Evolutionary conservation across 2,888 invertebrate species (phyloP).

Genomic region (Chironomus riparius): DNA sequence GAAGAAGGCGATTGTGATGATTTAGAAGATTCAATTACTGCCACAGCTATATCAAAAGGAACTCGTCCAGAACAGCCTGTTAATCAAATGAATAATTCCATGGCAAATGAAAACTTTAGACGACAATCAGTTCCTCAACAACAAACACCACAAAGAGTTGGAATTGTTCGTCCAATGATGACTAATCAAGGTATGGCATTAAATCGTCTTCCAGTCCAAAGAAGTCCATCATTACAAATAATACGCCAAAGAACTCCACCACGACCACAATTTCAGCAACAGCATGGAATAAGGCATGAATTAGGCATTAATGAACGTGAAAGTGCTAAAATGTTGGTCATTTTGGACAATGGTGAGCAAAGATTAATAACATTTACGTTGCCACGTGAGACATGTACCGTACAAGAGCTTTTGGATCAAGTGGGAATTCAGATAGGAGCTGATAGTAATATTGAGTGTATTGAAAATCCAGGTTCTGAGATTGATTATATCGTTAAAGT

Average conservation of each 20-base stretch:
- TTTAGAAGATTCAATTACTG: constrained; percentile 48
- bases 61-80: constrained; percentile 22
- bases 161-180: constrained; percentile 16
- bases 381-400: constrained; percentile 72
- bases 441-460: constrained; percentile 64
- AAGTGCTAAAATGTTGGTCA: constrained; percentile 71
- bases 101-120: not conserved
- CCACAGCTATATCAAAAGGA: constrained; percentile 42
- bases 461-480: constrained; percentile 61
- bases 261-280: constrained; percentile 15
- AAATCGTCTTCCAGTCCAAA: not conserved
- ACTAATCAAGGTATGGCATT: not conserved
- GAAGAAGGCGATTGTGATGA: constrained; percentile 45
- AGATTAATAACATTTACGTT: constrained; percentile 72
- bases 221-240: constrained; percentile 27
- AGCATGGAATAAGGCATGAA: constrained; percentile 1
- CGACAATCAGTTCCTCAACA: not conserved
- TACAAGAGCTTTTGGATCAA: constrained; percentile 73
- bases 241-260: constrained; percentile 31
- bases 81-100: not conserved
- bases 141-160: not conserved
- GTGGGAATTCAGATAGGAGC: constrained; percentile 59
- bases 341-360: constrained; percentile 68
- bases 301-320: constrained; percentile 46
- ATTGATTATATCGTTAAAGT: constrained; percentile 74